A percentile compares a stretch with the other conserved stretches of the same genome.
Conservation (phyloP, 2,888 invertebrate species). For the Selenia dentaria region DNA sequence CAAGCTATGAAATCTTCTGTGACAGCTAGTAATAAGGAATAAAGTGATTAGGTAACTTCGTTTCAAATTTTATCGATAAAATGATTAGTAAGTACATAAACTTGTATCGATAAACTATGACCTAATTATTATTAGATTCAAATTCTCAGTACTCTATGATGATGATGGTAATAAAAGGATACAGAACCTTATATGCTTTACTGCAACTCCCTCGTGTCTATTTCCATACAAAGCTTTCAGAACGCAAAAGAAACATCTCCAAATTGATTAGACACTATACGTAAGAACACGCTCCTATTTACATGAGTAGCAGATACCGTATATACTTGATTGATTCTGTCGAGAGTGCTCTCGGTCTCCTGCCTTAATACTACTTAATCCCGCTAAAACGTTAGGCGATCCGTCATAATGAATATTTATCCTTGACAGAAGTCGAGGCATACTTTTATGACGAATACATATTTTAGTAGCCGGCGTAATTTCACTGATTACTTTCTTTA, state of each 20-base stretch:
- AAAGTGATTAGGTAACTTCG: too few species aligned
- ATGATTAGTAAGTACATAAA: too few species aligned
- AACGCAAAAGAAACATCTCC: constrained; percentile 12
- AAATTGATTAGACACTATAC: constrained; percentile 15
- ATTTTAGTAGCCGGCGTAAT: constrained; percentile 82
- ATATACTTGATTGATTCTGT: constrained; percentile 70
- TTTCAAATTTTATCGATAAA: too few species aligned
- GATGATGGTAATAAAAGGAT: too few species aligned
- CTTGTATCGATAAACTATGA: too few species aligned
- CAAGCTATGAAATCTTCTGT: too few species aligned
- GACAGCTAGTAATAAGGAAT: too few species aligned
- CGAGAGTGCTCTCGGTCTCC: constrained; percentile 54
- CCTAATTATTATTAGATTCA: too few species aligned
- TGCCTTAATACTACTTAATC: constrained; percentile 77
- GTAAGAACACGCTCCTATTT: constrained; percentile 15
- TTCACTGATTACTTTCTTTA: constrained; percentile 83
- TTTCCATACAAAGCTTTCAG: neutral
- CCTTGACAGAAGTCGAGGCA: constrained; percentile 74
- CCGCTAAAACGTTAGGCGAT: constrained; percentile 80
- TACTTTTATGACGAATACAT: constrained; percentile 84
- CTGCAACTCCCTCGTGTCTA: too few species aligned
- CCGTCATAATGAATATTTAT: constrained; percentile 84
- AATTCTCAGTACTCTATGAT: too few species aligned
- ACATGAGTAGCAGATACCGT: constrained; percentile 35
- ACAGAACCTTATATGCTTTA: too few species aligned